Conservation (phyloP, 2,113 vertebrate species). For the Brienomyrus longianalis region DNA sequence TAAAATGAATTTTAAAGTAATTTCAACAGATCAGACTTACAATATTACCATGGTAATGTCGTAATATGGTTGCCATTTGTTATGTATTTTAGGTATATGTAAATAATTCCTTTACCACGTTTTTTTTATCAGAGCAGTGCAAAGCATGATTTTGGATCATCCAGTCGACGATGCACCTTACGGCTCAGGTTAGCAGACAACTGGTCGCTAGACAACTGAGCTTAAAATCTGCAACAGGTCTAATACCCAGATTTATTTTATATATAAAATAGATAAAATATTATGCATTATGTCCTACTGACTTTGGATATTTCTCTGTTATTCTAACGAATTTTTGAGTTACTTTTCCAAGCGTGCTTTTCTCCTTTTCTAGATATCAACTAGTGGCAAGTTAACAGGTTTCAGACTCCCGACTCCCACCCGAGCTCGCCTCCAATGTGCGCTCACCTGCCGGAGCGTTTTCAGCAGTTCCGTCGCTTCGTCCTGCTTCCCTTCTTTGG, state of each 20-base stretch:
- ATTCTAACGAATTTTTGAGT: neutral
- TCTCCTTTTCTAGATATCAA: neutral
- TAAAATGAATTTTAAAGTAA: neutral
- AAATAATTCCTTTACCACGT: neutral
- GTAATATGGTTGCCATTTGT: neutral
- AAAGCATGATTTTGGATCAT: neutral
- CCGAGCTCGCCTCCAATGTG: no score
- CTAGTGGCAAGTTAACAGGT: neutral
- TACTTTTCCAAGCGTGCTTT: neutral
- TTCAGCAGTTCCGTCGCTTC: constrained; percentile 69
- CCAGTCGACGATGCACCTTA: neutral
- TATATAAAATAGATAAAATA: no score
- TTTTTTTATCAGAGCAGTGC: neutral
- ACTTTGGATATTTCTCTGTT: neutral
- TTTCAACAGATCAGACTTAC: neutral
- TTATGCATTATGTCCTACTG: neutral
- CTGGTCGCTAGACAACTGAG: neutral
- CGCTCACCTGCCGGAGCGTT: constrained; percentile 71
- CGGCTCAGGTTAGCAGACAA: neutral
- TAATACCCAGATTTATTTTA: neutral
- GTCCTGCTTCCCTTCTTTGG: constrained; percentile 65
- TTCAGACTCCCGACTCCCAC: neutral
- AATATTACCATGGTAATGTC: neutral
- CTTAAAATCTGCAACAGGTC: neutral
- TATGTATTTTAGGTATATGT: neutral